phyloP scores from a whole-genome alignment of 2,888 invertebrate species.

The Plemyria rubiginata region DNA sequence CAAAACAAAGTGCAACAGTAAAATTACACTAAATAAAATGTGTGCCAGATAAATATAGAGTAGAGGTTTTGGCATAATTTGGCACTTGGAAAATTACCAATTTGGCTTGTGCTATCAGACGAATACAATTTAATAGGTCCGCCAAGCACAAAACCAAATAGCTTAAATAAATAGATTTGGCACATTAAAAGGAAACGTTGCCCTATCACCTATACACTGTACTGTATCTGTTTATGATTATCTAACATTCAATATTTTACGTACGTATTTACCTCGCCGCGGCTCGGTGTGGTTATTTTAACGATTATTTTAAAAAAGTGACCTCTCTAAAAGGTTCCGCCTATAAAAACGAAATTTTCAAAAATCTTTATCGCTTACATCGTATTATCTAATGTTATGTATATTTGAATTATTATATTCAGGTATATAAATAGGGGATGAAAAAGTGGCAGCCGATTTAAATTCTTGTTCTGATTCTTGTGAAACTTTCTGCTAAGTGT shows the following conservation, averaged over 20 bases:
- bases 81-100: slow-evolving; percentile 50
- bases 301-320: slow-evolving; percentile 47
- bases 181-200: slow-evolving; percentile 57
- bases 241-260: slow-evolving; percentile 67
- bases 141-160: slow-evolving; percentile 29
- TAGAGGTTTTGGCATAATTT: slow-evolving; percentile 46
- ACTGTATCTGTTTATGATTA: slow-evolving; percentile 58
- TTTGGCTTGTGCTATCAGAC: slow-evolving; percentile 39
- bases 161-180: slow-evolving; percentile 54
- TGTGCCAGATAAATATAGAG: slow-evolving; percentile 47
- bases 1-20: slow-evolving; percentile 42
- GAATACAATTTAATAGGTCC: slow-evolving; percentile 10
- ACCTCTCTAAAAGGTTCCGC: slow-evolving; percentile 57
- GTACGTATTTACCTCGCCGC: slow-evolving; percentile 63
- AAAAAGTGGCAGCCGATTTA: slow-evolving; percentile 39
- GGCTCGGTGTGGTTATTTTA: slow-evolving; percentile 41
- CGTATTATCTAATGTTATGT: slow-evolving; percentile 57
- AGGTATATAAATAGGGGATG: slow-evolving; percentile 32
- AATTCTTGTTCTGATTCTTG: slow-evolving; percentile 34
- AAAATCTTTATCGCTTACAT: slow-evolving; percentile 56
- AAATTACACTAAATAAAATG: slow-evolving; percentile 39
- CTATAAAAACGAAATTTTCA: slow-evolving; percentile 57
- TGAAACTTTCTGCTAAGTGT: slow-evolving; percentile 33
- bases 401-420: slow-evolving; percentile 51
- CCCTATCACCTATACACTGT: slow-evolving; percentile 56